phyloP scores from a whole-genome alignment of 2,797 vertebrate species.

The Ispidina lecontei region DNA sequence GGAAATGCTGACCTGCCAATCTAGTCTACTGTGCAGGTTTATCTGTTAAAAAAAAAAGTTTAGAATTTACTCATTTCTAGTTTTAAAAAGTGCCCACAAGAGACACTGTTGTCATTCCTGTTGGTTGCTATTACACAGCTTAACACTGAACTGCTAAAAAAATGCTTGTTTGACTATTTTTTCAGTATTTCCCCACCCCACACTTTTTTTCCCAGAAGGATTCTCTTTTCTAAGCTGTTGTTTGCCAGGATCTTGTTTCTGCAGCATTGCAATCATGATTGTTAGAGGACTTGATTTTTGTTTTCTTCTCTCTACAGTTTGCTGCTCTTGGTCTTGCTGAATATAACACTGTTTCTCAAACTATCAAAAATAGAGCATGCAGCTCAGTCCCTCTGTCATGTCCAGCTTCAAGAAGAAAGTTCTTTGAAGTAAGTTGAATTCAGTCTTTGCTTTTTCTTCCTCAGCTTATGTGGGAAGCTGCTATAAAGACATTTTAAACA shows the following conservation, averaged over 20 bases:
- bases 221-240: neutral
- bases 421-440: constrained; percentile 82
- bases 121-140: neutral
- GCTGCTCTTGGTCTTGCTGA: constrained; percentile 88
- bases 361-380: constrained; percentile 95
- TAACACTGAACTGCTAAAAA: neutral
- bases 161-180: neutral
- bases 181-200: neutral
- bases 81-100: neutral
- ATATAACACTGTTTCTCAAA: constrained; percentile 92
- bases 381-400: constrained; percentile 85
- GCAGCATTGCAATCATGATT: neutral
- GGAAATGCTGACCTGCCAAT: neutral
- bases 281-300: neutral
- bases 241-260: neutral
- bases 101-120: neutral
- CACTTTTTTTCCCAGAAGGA: neutral
- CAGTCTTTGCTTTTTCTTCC: neutral
- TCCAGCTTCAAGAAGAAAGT: constrained; percentile 85
- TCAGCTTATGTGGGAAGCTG: neutral
- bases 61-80: neutral
- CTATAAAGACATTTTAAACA: neutral
- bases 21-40: neutral
- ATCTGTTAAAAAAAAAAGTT: neutral
- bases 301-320: constrained; percentile 78